Base-by-base conservation (phyloP, 2,113 vertebrate genomes). In the Tiliqua scincoides region DNA sequence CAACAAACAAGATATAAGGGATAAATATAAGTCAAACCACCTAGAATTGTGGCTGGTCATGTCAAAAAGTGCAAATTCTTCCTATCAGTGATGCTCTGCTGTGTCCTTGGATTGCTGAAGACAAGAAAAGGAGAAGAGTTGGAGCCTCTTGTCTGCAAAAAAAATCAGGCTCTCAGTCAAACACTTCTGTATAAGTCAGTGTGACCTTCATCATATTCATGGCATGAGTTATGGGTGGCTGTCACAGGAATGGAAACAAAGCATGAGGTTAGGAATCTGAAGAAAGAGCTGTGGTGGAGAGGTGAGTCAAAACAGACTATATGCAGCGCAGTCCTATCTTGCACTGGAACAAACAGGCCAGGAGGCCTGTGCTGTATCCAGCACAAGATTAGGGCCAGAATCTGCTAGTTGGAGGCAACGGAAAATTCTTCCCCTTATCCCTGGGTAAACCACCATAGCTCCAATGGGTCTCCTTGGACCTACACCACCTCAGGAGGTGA, bases 191-290 rank as follows among this genome's bases (percentile, higher is more conserved):
- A n/a, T 62, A 85, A 85, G 65, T 62, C 87, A 71, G 37, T 71
- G 75, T 1, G 25, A 35, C 79, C 85, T 86, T 37, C 73, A 68
- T 88, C 21, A 27, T 82, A 1, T 0, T 0, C 48, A n/a, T 59
- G 79, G 37, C 32, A 82, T 8, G 7, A 82, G 25, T 15, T 68
- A 75, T 0, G 0, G 40, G 37, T 70, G 21, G 17, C 15, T 83
- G 35, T 79, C 62, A 61, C 70, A 57, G 32, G 79, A 85, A 79
- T 79, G 76, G 57, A 61, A 85, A 85, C 83, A 27, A 68, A 48
- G 65, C 8, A 37, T 4, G 23, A 54, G n/a, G 35, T 74, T 76
- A 76, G 65, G 32, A 57, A 27, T 40, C 35, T 59, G 7, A 52
- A 37, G 21, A 15, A 54, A 23, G 40, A 73, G n/a, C 35, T 32